Evolutionary conservation across 2,797 vertebrate genomes (phyloP).

Genomic region (Decapterus maruadsi): DNA sequence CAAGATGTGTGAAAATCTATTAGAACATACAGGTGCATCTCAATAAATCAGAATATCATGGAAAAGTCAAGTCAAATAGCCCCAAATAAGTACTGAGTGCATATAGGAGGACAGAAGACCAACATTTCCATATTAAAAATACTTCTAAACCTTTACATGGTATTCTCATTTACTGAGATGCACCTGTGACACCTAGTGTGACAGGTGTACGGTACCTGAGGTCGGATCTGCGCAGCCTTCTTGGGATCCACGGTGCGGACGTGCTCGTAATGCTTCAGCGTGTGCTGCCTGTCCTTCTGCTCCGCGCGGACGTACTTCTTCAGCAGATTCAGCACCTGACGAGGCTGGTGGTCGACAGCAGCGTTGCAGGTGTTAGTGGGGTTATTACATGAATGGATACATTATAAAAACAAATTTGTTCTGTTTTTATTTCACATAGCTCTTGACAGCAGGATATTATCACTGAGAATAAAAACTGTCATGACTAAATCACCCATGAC

Average conservation of each 20-base stretch:
- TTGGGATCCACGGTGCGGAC: constrained; percentile 97
- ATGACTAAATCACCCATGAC: neutral
- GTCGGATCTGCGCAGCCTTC: constrained; percentile 97
- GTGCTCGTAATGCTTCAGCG: constrained; percentile 96
- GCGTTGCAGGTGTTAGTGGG: neutral
- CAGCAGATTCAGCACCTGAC: constrained; percentile 94
- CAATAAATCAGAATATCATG: too few relatives aligned
- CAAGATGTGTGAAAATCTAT: neutral
- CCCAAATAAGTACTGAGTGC: too few relatives aligned
- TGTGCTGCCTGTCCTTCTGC: constrained; percentile 98
- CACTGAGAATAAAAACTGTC: neutral
- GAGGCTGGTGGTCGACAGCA: constrained; percentile 86
- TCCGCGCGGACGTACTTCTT: constrained; percentile 98
- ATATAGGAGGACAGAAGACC: too few relatives aligned
- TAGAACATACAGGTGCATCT: neutral
- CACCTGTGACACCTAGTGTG: neutral
- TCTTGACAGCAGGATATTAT: neutral
- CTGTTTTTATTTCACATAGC: neutral
- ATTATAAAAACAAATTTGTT: neutral
- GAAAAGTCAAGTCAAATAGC: too few relatives aligned
- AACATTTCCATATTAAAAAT: too few relatives aligned
- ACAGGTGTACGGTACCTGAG: constrained; percentile 83
- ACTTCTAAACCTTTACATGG: too few relatives aligned
- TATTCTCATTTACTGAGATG: too few relatives aligned
- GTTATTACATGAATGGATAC: neutral